Base-by-base conservation (phyloP, 2,888 invertebrate species). In the Eupithecia inturbata region DNA sequence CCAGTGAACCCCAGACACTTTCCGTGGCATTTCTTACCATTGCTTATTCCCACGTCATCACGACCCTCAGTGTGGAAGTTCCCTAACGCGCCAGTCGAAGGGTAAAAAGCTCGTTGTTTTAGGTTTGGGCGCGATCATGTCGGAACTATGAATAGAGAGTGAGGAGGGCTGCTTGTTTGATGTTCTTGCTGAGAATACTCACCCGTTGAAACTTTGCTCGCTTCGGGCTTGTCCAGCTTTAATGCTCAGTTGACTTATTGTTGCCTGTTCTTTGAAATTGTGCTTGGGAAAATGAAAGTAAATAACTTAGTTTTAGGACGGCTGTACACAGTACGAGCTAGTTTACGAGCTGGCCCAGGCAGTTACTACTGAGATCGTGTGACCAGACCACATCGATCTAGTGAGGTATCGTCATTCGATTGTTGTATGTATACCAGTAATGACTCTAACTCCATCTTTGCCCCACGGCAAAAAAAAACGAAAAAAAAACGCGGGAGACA, bases 71-170 rank as follows among this genome's bases (percentile, higher is more conserved):
- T 57, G 57, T 57, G 26, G 12, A 57, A 26, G 26, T 57, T 14
- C 26, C 57, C 26, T 57, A 26, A 57, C 26, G 53, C 57, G 26
- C 57, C 26, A 26, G 36, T 64, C 57, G 36, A 14, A 26, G 57
- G 64, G 69, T 72, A 72, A 70, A 72, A 75, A 53, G 39, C 67
- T 49, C 39, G 69, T 57, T 75, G 72, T 72, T 70, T 75, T 63
- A 75, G 75, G 70, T 75, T 72, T 72, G 70, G 70, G 74, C 41
- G 72, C 68, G 68, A 69, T 66, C 63, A 63, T 62, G 72, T 67
- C 69, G 33, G 36, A 60, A 49, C 71, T 71, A 68, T 71, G 74
- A 71, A 68, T 70, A 68, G 60, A 26, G 57, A 64, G 57, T 26
- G 60, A 67, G n/a, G 39, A 26, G n/a, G 28, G 22, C 26, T 9